Percentiles rank a stretch among this genome's conserved stretches.
phyloP scores from a whole-genome alignment of 2,797 vertebrate species.

The Sebastes flavidus region DNA sequence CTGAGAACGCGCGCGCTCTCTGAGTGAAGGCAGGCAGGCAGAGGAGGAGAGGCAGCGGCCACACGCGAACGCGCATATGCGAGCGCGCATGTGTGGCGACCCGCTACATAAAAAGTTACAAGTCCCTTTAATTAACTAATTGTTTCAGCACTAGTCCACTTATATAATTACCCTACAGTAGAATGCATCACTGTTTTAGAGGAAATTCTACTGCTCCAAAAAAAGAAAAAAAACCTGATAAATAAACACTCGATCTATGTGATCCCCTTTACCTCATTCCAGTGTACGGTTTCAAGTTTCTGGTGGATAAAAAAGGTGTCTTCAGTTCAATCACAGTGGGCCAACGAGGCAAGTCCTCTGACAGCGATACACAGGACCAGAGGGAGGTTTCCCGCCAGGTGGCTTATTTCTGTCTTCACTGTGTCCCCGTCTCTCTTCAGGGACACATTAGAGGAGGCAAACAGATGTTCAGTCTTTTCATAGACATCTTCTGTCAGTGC shows the following conservation, averaged over 20 bases:
- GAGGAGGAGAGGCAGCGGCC: too few relatives aligned
- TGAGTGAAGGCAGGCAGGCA: too few relatives aligned
- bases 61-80: too few relatives aligned
- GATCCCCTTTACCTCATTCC: not conserved
- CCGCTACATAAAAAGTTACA: too few relatives aligned
- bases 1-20: too few relatives aligned
- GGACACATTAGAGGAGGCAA: constrained; percentile 78
- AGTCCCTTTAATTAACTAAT: not conserved
- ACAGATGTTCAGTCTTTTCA: constrained; percentile 77
- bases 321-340: constrained; percentile 7
- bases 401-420: constrained; percentile 70
- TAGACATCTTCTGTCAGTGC: constrained; percentile 76
- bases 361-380: constrained; percentile 86
- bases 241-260: not conserved
- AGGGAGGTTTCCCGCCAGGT: constrained; percentile 67
- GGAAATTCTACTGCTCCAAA: too few relatives aligned
- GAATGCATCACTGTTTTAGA: not conserved
- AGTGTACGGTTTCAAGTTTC: not conserved
- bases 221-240: not conserved
- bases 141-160: not conserved
- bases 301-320: not conserved
- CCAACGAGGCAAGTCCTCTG: constrained; percentile 79
- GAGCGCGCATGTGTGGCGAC: too few relatives aligned
- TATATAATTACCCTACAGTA: not conserved
- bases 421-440: constrained; percentile 79